Evolutionary conservation across 1,140 invertebrate genomes (phyloP).

Genomic region (Stegodyphus dumicola): DNA sequence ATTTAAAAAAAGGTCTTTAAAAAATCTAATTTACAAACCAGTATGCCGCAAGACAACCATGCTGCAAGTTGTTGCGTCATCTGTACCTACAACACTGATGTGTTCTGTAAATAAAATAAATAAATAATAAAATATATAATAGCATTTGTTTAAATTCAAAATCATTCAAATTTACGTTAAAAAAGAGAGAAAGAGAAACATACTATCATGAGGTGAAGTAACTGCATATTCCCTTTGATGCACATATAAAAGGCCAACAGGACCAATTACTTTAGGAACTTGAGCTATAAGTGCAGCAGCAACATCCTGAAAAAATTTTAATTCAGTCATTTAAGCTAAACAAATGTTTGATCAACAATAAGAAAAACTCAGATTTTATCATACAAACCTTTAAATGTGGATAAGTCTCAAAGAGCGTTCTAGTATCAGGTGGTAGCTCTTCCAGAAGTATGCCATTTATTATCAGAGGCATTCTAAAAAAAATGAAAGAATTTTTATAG

Average conservation of each 20-base stretch:
- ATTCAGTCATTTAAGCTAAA: background rate
- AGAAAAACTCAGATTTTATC: background rate
- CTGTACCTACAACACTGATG: constrained; percentile 86
- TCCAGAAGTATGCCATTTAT: constrained; percentile 87
- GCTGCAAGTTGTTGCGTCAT: constrained; percentile 93
- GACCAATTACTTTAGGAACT: constrained; percentile 81
- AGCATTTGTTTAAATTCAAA: background rate
- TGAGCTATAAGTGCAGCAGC: constrained; percentile 62
- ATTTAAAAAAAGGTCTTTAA: background rate
- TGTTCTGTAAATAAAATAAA: constrained; percentile 48
- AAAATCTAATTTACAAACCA: constrained; percentile 73
- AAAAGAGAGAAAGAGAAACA: constrained; percentile 67
- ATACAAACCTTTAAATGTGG: constrained; percentile 82
- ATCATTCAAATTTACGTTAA: too few relatives aligned
- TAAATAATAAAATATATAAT: background rate
- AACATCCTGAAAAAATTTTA: constrained; percentile 56
- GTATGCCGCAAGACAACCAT: constrained; percentile 90
- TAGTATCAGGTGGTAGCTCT: constrained; percentile 83
- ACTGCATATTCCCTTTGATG: constrained; percentile 90
- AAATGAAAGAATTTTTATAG: background rate
- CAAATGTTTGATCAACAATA: background rate
- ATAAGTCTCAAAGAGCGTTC: constrained; percentile 81
- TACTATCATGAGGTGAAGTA: constrained; percentile 89
- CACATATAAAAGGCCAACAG: constrained; percentile 87
- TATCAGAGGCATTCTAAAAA: constrained; percentile 80